Conservation (phyloP, 2,113 vertebrate genomes). For the Vicugna pacos region DNA sequence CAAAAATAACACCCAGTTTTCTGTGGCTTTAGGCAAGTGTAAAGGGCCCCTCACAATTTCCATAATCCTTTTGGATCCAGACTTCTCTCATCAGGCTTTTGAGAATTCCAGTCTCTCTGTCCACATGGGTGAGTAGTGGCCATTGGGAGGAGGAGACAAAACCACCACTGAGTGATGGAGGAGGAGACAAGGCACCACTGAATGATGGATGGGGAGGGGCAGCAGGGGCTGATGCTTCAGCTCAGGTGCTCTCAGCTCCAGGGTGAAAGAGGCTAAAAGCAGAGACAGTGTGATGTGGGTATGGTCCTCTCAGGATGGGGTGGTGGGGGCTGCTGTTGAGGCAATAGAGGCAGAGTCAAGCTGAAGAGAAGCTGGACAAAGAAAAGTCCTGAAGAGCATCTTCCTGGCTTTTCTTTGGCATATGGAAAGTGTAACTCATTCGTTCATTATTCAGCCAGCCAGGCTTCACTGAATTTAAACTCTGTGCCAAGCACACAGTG, state of each 20-base stretch:
- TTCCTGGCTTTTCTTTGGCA: neutral
- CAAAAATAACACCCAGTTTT: neutral
- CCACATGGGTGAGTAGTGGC: neutral
- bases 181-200: neutral
- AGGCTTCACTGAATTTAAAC: neutral
- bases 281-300: neutral
- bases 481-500: neutral
- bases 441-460: neutral
- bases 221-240: neutral
- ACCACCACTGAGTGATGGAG: neutral
- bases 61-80: neutral
- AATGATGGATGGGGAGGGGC: neutral
- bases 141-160: neutral
- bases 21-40: conserved; percentile 2
- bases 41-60: neutral
- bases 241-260: neutral
- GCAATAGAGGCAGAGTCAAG: neutral
- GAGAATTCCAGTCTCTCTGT: neutral
- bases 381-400: neutral
- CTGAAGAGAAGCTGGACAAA: neutral
- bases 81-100: neutral
- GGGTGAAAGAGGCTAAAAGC: neutral
- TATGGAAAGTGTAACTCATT: neutral
- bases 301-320: rapidly evolving
- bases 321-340: neutral